Percentiles rank a stretch among this genome's conserved stretches.
Evolutionary conservation across 2,797 vertebrate species (phyloP).

Genomic region (Echeneis naucrates): DNA sequence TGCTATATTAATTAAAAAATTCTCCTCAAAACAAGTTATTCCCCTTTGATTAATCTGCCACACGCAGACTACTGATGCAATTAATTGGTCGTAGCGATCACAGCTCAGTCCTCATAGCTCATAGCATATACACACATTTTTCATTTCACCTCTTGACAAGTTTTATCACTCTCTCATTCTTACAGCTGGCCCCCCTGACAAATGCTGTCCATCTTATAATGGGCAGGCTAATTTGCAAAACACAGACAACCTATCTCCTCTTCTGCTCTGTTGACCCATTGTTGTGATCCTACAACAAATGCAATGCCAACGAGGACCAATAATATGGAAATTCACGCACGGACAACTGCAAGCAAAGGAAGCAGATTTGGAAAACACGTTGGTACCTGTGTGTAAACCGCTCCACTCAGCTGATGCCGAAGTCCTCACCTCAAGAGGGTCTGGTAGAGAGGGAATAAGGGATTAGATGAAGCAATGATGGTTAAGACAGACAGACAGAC

Average conservation of each 20-base stretch:
- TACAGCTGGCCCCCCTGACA: constrained; percentile 44
- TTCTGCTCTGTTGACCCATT: constrained; percentile 32
- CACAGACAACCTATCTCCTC: constrained; percentile 37
- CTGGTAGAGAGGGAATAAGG: constrained; percentile 45
- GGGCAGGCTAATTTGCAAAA: constrained; percentile 51
- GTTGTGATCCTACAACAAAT: constrained; percentile 2
- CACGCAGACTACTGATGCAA: constrained; percentile 42
- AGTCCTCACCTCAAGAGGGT: constrained; percentile 70
- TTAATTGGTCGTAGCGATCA: constrained; percentile 62
- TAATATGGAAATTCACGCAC: background rate
- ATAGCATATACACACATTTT: constrained; percentile 28
- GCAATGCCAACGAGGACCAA: background rate
- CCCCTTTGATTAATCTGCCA: constrained; percentile 36
- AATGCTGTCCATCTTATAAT: constrained; percentile 38
- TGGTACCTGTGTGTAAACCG: constrained; percentile 69
- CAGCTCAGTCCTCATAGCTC: constrained; percentile 31
- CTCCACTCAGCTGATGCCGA: constrained; percentile 81
- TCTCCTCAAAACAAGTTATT: constrained; percentile 26
- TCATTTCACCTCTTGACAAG: constrained; percentile 39
- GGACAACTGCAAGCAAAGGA: background rate
- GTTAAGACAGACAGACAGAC: background rate
- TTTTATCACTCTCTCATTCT: constrained; percentile 35
- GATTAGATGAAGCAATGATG: constrained; percentile 1
- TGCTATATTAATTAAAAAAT: constrained; percentile 21
- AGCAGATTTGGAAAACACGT: background rate